phyloP scores from a whole-genome alignment of 2,888 invertebrate species.

The Dryadula phaetusa region DNA sequence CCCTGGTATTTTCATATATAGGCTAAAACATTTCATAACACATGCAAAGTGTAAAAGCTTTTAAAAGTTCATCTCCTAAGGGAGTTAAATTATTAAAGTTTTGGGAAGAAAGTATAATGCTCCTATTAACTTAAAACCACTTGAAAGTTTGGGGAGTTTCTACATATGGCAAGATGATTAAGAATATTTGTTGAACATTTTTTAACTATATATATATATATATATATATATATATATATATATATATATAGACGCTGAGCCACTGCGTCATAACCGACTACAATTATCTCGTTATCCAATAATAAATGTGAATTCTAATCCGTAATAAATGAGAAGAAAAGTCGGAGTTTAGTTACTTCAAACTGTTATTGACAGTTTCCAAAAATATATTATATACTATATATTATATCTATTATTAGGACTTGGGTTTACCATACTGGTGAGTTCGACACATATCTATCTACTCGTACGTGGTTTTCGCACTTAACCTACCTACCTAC shows the following conservation, averaged over 20 bases:
- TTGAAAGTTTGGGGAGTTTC: background rate
- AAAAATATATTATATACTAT: background rate
- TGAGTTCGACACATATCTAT: background rate
- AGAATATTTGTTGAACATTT: too few species aligned
- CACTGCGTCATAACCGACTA: too few species aligned
- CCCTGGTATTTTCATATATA: background rate
- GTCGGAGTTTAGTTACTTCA: too few species aligned
- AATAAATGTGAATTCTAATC: too few species aligned
- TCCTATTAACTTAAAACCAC: conserved; percentile 12
- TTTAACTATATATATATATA: too few species aligned
- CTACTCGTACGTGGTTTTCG: conserved; percentile 6
- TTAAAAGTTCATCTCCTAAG: conserved; percentile 25
- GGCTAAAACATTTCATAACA: conserved; percentile 5
- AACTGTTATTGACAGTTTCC: too few species aligned
- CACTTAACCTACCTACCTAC: background rate
- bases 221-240: too few species aligned
- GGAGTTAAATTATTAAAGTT: conserved; percentile 20
- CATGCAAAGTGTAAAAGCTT: conserved; percentile 19
- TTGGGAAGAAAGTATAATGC: conserved; percentile 7
- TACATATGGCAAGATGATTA: background rate
- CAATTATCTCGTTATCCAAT: too few species aligned
- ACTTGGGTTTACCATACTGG: background rate
- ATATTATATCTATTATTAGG: background rate
- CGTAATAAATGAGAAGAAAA: too few species aligned
- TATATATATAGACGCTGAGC: too few species aligned